Conservation (phyloP, 2,888 invertebrate species). For the Elysia crispata region DNA sequence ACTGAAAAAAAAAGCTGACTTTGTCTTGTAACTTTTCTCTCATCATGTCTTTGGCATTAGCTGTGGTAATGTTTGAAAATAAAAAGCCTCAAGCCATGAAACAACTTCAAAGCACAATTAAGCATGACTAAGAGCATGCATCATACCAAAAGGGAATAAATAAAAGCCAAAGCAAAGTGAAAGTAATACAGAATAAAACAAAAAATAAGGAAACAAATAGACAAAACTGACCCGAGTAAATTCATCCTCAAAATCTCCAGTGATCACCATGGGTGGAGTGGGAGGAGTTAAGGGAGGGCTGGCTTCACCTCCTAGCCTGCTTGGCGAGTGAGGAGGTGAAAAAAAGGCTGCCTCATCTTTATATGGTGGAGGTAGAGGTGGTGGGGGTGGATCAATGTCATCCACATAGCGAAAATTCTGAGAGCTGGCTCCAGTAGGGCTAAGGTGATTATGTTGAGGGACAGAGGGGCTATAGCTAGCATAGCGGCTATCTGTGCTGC, state of each 20-base stretch:
- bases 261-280: slow-evolving; percentile 54
- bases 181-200: not conserved
- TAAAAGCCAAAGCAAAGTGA: not conserved
- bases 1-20: too few species aligned
- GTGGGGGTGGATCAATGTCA: slow-evolving; percentile 44
- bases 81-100: too few species aligned
- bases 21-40: too few species aligned
- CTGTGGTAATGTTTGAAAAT: too few species aligned
- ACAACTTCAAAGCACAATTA: too few species aligned
- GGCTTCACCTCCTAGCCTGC: slow-evolving; percentile 5
- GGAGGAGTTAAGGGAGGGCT: slow-evolving; percentile 57
- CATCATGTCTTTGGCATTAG: too few species aligned
- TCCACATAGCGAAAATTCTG: too few species aligned
- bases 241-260: slow-evolving; percentile 63
- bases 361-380: slow-evolving; percentile 36
- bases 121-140: not conserved
- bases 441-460: too few species aligned
- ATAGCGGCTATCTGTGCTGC: too few species aligned
- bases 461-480: too few species aligned
- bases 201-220: not conserved
- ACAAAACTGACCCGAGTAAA: slow-evolving; percentile 72
- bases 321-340: not conserved
- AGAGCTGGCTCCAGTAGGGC: too few species aligned
- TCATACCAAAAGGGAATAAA: not conserved
- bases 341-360: not conserved